Conservation (phyloP, 1,140 invertebrate species). For the Chelonus insularis region DNA sequence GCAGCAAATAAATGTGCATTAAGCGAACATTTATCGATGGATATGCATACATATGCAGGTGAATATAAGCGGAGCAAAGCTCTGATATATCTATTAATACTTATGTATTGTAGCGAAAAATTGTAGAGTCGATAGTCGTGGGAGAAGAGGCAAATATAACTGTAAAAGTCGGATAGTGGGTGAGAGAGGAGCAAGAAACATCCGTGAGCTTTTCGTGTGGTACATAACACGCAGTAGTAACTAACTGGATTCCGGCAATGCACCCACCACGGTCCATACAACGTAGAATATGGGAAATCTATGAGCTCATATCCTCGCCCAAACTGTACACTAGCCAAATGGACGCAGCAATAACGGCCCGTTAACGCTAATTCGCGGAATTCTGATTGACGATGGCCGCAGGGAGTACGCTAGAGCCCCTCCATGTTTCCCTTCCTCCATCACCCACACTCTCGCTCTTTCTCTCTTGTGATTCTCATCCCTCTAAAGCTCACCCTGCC, state of each 20-base stretch:
- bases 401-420: conserved; percentile 30
- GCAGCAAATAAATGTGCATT: too few species aligned
- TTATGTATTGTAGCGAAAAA: too few species aligned
- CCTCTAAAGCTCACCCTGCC: conserved; percentile 26
- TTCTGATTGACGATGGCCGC: conserved; percentile 59
- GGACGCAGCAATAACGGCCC: conserved; percentile 61
- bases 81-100: too few species aligned
- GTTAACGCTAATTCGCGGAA: conserved; percentile 63
- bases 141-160: too few species aligned
- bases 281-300: conserved; percentile 59
- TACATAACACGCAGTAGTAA: conserved; percentile 56
- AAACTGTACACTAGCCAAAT: conserved; percentile 60
- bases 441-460: conserved; percentile 15
- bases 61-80: too few species aligned
- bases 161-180: conserved; percentile 4
- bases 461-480: conserved; percentile 16
- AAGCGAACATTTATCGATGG: too few species aligned
- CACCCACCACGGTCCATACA: conserved; percentile 45
- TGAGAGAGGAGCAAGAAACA: not conserved
- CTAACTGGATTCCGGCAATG: conserved; percentile 58
- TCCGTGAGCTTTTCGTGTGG: conserved; percentile 27
- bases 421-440: conserved; percentile 2
- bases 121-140: too few species aligned
- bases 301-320: conserved; percentile 58
- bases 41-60: too few species aligned